A percentile compares a stretch with the other conserved stretches of the same genome.
Conservation (phyloP, 1,140 invertebrate species). For the Batillaria attramentaria region DNA sequence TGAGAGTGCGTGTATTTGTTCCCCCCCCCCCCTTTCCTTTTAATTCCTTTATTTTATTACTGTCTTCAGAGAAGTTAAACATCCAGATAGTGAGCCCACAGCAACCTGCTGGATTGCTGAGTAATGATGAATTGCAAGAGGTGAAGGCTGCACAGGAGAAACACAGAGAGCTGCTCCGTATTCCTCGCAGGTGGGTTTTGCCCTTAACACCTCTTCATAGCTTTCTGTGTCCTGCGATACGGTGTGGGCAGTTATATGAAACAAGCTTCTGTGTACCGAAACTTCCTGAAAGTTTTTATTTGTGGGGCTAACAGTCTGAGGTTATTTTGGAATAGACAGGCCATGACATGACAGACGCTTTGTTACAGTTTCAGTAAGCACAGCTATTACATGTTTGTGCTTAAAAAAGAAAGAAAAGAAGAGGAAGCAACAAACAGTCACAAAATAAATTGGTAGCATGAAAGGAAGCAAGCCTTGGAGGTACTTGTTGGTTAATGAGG, state of each 20-base stretch:
- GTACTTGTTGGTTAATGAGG: no score
- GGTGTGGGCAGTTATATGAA: neutral
- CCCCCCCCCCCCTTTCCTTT: no score
- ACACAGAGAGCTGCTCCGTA: conserved; percentile 80
- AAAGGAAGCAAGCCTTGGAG: no score
- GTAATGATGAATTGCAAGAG: conserved; percentile 77
- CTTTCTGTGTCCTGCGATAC: neutral
- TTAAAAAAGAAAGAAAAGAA: no score
- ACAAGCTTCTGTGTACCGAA: neutral
- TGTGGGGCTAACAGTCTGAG: no score
- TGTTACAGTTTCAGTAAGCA: no score
- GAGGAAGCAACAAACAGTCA: no score
- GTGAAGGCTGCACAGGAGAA: conserved; percentile 78
- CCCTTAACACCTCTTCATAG: no score
- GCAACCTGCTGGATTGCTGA: conserved; percentile 77
- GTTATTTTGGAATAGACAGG: no score
- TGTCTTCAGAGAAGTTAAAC: conserved; percentile 89
- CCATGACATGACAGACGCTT: no score
- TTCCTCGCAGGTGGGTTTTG: conserved; percentile 79
- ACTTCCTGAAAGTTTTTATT: neutral
- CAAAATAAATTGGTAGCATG: no score
- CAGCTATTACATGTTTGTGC: no score
- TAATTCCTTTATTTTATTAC: neutral
- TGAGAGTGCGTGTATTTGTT: conserved; percentile 7
- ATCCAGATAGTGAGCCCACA: conserved; percentile 83